Evolutionary conservation across 1,140 invertebrate genomes (phyloP), one percentile per base, ranked within the genome.

Genomic region (Calliphora vicina): DNA sequence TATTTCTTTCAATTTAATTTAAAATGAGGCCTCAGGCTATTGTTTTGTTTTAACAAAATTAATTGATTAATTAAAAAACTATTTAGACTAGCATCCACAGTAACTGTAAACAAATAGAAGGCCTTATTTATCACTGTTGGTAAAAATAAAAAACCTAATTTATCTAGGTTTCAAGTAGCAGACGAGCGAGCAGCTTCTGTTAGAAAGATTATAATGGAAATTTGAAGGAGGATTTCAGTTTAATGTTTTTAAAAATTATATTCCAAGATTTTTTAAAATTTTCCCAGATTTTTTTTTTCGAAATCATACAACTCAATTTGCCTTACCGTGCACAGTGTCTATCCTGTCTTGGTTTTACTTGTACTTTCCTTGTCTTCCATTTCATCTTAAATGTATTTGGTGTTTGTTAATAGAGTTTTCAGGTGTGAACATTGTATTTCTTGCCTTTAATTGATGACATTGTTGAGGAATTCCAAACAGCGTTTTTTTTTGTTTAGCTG

Each of bases 361-460:
- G 45, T 50, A n/a, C 17, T 50, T 50, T 50, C 17, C 17, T 50
- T n/a, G 15, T 57, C 23, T 10, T 67, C 25, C 8, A 23, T 67
- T 67, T 23, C 9, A 5, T 67, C 61, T 67, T 1, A 35, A 35
- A 35, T n/a, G n/a, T n/a, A n/a, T 35, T 35, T 35, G 35, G 35
- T n/a, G 61, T 67, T 67, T 23, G 61, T 86, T 88, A 89, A 89
- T 89, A 88, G 89, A 89, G 88, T 88, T 83, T 87, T 89, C 88
- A 87, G 87, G 88, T 89, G 88, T 84, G 88, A 88, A 87, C 81
- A 84, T 81, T 83, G 73, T 81, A 84, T 80, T 83, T 67, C 83
- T 82, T 83, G 83, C 83, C 82, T 86, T 89, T 89, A 89, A 89
- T 89, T 89, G 88, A 89, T 88, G 88, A 89, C 88, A 89, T 88